These are phyloP conservation scores for Bagarius yarrelli DNA, from an alignment of 2,113 vertebrate species.

Conservation along the genomic window DNA sequence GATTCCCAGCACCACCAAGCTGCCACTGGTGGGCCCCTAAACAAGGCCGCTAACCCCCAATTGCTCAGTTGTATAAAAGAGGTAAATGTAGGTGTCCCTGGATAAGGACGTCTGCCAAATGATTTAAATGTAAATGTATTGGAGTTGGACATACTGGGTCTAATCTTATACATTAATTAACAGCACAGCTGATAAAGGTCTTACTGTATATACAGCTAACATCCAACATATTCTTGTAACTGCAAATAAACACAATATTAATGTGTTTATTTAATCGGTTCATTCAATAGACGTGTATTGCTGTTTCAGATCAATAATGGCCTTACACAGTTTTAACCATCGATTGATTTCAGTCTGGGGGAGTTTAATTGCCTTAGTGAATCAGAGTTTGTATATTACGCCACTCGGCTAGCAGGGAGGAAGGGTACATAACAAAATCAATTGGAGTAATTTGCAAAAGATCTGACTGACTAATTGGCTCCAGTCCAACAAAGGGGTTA, in stretches of 20 bases:
- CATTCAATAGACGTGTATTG: slow-evolving; percentile 19
- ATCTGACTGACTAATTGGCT: slow-evolving; percentile 51
- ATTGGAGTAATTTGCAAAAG: slow-evolving; percentile 41
- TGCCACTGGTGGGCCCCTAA: too few species aligned
- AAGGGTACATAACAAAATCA: slow-evolving; percentile 42
- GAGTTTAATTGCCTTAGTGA: slow-evolving; percentile 50
- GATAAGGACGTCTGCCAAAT: too few species aligned
- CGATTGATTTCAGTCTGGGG: slow-evolving; percentile 42
- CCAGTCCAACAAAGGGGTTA: slow-evolving; percentile 25
- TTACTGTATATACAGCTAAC: not conserved
- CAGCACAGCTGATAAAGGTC: not conserved
- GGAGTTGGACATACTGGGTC: not conserved
- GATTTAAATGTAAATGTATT: too few species aligned
- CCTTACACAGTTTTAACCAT: slow-evolving; percentile 51
- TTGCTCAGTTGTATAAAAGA: too few species aligned
- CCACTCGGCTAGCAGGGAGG: not conserved
- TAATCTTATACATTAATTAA: not conserved
- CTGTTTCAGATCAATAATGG: slow-evolving; percentile 44
- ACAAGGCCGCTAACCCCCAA: too few species aligned
- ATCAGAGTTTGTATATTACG: slow-evolving; percentile 23
- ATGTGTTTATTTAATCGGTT: slow-evolving; percentile 33
- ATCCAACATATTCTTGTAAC: slow-evolving; percentile 1
- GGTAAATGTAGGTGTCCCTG: too few species aligned
- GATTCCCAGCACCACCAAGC: too few species aligned
- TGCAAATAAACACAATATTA: slow-evolving; percentile 18